These are phyloP conservation scores for Scaptomyza tumidula DNA, from an alignment of 2,888 invertebrate species.

Conservation along the genomic window DNA sequence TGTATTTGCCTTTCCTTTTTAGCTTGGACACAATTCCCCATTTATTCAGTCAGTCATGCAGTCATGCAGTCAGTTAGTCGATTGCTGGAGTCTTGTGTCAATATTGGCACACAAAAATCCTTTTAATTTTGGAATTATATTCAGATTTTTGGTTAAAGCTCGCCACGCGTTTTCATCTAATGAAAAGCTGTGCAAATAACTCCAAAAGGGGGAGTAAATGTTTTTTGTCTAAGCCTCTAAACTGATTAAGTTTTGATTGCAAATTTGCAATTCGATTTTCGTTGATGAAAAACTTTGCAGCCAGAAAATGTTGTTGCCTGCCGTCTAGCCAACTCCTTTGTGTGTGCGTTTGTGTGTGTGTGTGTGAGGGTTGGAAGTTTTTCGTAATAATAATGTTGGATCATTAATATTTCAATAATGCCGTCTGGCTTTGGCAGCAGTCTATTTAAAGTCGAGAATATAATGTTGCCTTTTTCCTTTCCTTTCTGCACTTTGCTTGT, in stretches of 20 bases:
- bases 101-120: slow-evolving; percentile 74
- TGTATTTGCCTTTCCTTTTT: slow-evolving; percentile 44
- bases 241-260: slow-evolving; percentile 79
- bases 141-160: slow-evolving; percentile 51
- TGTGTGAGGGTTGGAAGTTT: slow-evolving; percentile 33
- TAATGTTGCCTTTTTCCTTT: background rate
- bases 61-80: slow-evolving; percentile 9
- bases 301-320: slow-evolving; percentile 33
- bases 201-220: slow-evolving; percentile 15
- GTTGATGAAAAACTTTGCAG: slow-evolving; percentile 58
- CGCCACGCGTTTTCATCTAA: slow-evolving; percentile 61
- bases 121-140: slow-evolving; percentile 76
- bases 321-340: slow-evolving; percentile 7
- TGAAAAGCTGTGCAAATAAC: slow-evolving; percentile 68
- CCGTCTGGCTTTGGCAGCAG: slow-evolving; percentile 61
- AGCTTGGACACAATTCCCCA: slow-evolving; percentile 11
- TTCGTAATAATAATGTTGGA: slow-evolving; percentile 65
- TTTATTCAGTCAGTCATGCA: slow-evolving; percentile 4
- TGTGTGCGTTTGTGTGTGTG: background rate
- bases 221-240: slow-evolving; percentile 64
- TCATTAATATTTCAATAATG: slow-evolving; percentile 77
- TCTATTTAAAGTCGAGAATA: slow-evolving; percentile 55
- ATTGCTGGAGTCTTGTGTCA: slow-evolving; percentile 67
- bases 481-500: slow-evolving; percentile 47
- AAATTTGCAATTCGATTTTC: slow-evolving; percentile 76